Base-by-base conservation (phyloP, 1,140 invertebrate genomes). In the Drosophila takahashii region DNA sequence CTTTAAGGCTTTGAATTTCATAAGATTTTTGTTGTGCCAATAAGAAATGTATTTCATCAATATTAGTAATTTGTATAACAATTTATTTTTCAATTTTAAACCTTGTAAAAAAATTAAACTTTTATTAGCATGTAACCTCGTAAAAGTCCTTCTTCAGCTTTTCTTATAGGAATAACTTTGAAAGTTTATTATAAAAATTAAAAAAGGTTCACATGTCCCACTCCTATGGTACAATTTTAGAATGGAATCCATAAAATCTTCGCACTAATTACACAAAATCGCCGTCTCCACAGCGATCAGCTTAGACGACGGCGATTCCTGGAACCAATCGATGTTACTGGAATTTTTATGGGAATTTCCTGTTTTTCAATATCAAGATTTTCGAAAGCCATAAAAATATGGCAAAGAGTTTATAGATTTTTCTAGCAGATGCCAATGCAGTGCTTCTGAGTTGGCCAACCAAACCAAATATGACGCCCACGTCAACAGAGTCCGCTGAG, bases 391-490 rank as follows among this genome's bases (percentile, higher is more conserved):
- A 70, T 71, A 71, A 71, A 71, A 71, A 71, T 70, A 71, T 71
- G 8, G 18, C 27, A 29, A 26, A 32, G 11, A 53, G 32, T 48
- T 71, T 71, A 70, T 71, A 70, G 67, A 71, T 71, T 71, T 58
- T 70, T 71, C 67, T 45, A 71, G 66, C 50, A 56, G 64, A 69
- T 70, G 64, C 41, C 27, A 34, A 44, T 53, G 50, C 50, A 53
- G 27, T 7, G 15, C 57, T 37, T 26, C 34, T 9, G 9, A 6
- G 9, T 26, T 62, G 42, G 22, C 32, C n/a, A 37, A 1, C 4
- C 42, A 70, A 57, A 48, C 64, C 65, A 57, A 71, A 71, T 71
- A 48, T 70, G 51, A 71, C 67, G 67, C 67, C 67, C 67, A 71
- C 67, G 67, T 71, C 67, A 71, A 57, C 66, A 47, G 34, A 11